Percentiles rank a stretch among this genome's conserved stretches.
Conservation (phyloP, 2,113 vertebrate species). For the Cebidichthys violaceus region DNA sequence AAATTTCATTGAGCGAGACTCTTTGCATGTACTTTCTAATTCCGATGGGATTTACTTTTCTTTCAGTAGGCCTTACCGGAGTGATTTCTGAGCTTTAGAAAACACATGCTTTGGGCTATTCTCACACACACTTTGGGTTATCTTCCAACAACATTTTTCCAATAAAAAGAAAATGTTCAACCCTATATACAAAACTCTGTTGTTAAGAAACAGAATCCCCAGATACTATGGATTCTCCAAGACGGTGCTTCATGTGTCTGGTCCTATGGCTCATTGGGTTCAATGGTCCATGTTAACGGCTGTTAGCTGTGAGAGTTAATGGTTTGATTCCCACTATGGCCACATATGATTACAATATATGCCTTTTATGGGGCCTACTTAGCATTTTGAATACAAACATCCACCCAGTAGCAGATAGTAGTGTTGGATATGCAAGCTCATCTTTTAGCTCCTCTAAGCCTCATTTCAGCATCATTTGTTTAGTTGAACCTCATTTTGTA, state of each 20-base stretch:
- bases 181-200: background rate
- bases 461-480: background rate
- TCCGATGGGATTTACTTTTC: conserved; percentile 10
- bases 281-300: background rate
- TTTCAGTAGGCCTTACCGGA: background rate
- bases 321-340: conserved; percentile 1
- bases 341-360: background rate
- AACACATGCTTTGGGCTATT: conserved; percentile 13
- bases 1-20: background rate
- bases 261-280: background rate
- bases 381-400: conserved; percentile 7
- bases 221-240: background rate
- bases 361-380: background rate
- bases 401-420: background rate
- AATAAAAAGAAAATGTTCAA: conserved; percentile 7
- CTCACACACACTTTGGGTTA: background rate
- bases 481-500: background rate
- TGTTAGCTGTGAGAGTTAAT: conserved; percentile 3
- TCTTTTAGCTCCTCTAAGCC: background rate
- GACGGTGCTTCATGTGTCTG: background rate
- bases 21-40: background rate
- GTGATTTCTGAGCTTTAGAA: conserved; percentile 9
- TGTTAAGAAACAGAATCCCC: background rate
- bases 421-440: background rate
- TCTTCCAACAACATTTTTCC: conserved; percentile 2